These are phyloP conservation scores for Daubentonia madagascariensis DNA, from an alignment of 2,113 vertebrate species.

Conservation along the genomic window DNA sequence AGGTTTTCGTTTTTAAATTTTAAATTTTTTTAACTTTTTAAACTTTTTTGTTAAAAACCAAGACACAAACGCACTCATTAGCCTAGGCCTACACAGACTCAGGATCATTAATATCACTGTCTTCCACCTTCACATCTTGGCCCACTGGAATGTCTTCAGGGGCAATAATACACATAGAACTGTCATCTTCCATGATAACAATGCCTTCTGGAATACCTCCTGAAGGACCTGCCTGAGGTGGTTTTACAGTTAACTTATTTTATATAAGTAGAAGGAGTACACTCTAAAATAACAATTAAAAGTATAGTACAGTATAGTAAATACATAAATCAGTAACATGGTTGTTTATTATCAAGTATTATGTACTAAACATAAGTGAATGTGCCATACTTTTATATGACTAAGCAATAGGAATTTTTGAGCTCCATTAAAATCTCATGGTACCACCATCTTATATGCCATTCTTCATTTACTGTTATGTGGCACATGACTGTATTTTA, in stretches of 20 bases:
- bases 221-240: background rate
- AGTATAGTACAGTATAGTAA: background rate
- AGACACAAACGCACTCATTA: background rate
- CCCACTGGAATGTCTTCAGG: background rate
- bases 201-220: background rate
- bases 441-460: background rate
- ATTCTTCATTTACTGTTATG: background rate
- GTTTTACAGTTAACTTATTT: background rate
- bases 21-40: background rate
- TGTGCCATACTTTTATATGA: background rate
- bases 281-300: background rate
- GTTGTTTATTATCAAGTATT: background rate
- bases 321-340: background rate
- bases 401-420: background rate
- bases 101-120: background rate
- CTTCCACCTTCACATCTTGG: background rate
- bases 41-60: background rate
- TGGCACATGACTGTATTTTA: background rate
- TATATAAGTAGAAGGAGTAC: background rate
- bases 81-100: background rate
- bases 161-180: background rate
- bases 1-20: background rate
- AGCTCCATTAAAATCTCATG: background rate
- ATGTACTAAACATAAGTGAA: background rate
- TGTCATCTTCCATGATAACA: background rate